These are phyloP conservation scores for Drosophila bocki DNA, from an alignment of 1,140 invertebrate genomes.

Conservation along the genomic window DNA sequence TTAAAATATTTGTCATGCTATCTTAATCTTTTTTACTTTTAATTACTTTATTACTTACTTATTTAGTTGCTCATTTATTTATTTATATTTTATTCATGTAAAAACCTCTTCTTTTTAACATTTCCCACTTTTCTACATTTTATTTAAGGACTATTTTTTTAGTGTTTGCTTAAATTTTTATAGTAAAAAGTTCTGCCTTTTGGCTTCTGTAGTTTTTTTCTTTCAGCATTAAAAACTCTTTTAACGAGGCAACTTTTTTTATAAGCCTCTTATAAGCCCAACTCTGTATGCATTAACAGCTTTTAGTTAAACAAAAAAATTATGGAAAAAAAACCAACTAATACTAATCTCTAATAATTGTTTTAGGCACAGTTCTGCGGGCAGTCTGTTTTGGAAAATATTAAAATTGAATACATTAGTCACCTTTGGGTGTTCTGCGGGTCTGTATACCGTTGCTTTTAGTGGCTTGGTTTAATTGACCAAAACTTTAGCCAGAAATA, in stretches of 20 bases:
- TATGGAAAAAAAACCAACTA: not conserved
- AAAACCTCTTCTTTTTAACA: too few relatives aligned
- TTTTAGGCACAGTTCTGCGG: not conserved
- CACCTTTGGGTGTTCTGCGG: not conserved
- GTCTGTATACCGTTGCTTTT: not conserved
- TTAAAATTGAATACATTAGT: conserved; percentile 11
- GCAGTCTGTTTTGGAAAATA: conserved; percentile 13
- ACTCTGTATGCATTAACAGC: not conserved
- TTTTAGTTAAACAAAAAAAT: conserved; percentile 13
- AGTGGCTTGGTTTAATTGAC: conserved; percentile 20
- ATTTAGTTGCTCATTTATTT: too few relatives aligned
- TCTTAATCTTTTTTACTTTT: too few relatives aligned
- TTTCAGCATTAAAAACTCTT: not conserved
- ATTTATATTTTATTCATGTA: too few relatives aligned
- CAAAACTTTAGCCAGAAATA: conserved; percentile 9
- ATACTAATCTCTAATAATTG: conserved; percentile 10
- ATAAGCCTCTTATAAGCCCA: not conserved
- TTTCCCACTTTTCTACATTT: too few relatives aligned
- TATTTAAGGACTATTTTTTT: not conserved
- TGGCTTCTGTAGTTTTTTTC: not conserved
- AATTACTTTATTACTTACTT: too few relatives aligned
- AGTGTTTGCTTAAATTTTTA: not conserved
- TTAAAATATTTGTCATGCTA: too few relatives aligned
- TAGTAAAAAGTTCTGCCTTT: too few relatives aligned
- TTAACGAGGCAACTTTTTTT: not conserved